Conservation (phyloP, 2,797 vertebrate species). For the Cossypha heuglini region DNA sequence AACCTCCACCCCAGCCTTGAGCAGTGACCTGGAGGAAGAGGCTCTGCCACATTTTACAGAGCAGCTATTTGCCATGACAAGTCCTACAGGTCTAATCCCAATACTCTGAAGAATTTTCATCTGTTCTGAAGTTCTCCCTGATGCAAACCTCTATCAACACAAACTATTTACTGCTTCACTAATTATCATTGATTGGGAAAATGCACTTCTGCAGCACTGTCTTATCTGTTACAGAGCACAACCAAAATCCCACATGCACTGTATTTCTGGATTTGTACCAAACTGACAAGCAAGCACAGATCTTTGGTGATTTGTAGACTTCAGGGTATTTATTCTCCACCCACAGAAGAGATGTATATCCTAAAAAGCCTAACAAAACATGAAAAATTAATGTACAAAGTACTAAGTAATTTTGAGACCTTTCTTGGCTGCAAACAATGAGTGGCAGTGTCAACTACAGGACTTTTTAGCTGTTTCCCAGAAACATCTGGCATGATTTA, state of each 20-base stretch:
- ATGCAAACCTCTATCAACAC: background rate
- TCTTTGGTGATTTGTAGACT: background rate
- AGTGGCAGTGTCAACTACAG: background rate
- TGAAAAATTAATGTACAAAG: background rate
- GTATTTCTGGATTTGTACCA: background rate
- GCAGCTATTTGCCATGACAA: background rate
- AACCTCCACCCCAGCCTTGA: background rate
- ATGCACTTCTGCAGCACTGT: background rate
- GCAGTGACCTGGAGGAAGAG: background rate
- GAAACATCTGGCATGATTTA: background rate
- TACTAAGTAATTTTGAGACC: background rate
- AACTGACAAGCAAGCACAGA: background rate
- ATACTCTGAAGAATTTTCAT: rapidly evolving
- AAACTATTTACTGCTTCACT: background rate
- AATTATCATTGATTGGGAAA: background rate
- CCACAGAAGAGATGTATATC: background rate
- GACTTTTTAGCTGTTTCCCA: background rate
- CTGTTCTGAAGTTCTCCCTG: background rate
- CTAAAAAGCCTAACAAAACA: background rate
- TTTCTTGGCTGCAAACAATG: background rate
- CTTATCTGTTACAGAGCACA: background rate
- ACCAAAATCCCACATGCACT: rapidly evolving
- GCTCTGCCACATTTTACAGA: background rate
- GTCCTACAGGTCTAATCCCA: background rate
- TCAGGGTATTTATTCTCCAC: background rate